Evolutionary conservation across 1,140 invertebrate genomes (phyloP), one percentile per base, ranked within the genome.

Genomic region (Ips nitidus): DNA sequence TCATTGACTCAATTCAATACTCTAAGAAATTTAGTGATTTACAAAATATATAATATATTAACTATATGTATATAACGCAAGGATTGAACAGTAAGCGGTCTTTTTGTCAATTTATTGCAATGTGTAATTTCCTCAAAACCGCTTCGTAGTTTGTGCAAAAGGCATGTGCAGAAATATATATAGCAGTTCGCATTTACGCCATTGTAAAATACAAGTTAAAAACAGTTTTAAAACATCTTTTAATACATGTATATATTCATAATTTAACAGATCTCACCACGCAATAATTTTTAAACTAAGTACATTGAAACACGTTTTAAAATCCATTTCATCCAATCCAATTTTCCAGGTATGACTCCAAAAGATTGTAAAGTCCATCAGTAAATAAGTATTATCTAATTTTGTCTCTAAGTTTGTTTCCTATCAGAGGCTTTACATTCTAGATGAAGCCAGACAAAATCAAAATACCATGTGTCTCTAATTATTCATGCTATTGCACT

Each of bases 21-120:
- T 69, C 52, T 69, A 63, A 62, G 59, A 69, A 63, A 62, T 52
- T 62, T 69, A 22, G 41, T 57, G 67, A 63, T 69, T 69, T 69
- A 69, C 67, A 69, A 69, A 69, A 69, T 69, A 69, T 69, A 69
- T 69, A 61, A 69, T 69, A 69, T 69, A 63, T 63, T 63, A 63
- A 63, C 59, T 69, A 69, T 63, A 57, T 22, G 22, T 22, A 22
- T 68, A 47, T 61, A 69, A 69, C 58, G 55, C 55, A 69, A 61
- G 41, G 47, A 62, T 69, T 61, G 62, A 62, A 68, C 57, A 68
- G 63, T 58, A 62, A 69, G 67, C 67, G 67, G 59, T 55, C 52
- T 63, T 68, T 61, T 52, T 5, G 22, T 22, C 22, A 67, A n/a
- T 66, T 62, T 69, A 69, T 63, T 62, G 67, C 67, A 68, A 42